phyloP scores from a whole-genome alignment of 2,113 vertebrate species.

The Daubentonia madagascariensis region DNA sequence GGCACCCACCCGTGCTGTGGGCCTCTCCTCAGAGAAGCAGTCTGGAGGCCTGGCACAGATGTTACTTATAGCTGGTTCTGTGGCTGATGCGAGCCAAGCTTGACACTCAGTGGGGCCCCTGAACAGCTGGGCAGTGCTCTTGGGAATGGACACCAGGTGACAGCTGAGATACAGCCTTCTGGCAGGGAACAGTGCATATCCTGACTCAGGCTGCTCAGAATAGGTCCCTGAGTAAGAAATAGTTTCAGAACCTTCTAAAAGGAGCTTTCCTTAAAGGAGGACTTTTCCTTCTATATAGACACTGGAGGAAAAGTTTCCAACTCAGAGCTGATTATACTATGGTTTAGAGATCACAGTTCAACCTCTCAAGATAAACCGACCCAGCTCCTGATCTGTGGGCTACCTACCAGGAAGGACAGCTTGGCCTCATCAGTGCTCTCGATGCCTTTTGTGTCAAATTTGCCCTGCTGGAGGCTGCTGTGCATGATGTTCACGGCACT shows the following conservation, averaged over 20 bases:
- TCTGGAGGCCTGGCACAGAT: neutral
- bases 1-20: neutral
- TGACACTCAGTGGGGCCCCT: neutral
- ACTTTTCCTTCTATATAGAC: neutral
- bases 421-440: slow-evolving; percentile 96
- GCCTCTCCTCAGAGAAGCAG: neutral
- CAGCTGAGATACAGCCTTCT: neutral
- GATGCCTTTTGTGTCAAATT: slow-evolving; percentile 96
- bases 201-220: neutral
- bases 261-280: neutral
- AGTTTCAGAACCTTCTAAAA: slow-evolving; percentile 5
- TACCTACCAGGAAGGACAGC: slow-evolving; percentile 94
- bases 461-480: slow-evolving; percentile 98
- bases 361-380: neutral
- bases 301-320: neutral
- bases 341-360: neutral
- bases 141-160: neutral
- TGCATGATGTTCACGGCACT: slow-evolving; percentile 99
- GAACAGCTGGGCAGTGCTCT: neutral
- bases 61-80: neutral
- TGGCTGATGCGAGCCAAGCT: neutral
- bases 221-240: neutral
- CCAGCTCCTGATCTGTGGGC: neutral
- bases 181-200: neutral
- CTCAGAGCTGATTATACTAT: neutral